A percentile compares a stretch with the other conserved stretches of the same genome.
Conservation (phyloP, 2,888 invertebrate species). For the Dione juno region DNA sequence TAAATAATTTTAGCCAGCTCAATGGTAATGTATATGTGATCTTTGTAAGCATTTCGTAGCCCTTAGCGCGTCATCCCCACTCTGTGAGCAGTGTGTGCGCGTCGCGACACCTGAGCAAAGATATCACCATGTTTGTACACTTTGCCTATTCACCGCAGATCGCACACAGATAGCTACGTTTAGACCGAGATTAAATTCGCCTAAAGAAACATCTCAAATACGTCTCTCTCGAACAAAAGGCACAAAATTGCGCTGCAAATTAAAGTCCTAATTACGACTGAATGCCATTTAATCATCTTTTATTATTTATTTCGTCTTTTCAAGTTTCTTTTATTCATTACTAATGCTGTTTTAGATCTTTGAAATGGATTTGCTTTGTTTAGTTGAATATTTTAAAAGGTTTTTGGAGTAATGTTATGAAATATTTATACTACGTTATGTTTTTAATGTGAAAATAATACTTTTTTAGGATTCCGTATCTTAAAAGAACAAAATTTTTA, state of each 20-base stretch:
- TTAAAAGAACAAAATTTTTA: too few species aligned
- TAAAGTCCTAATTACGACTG: constrained; percentile 44
- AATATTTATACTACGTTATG: neutral
- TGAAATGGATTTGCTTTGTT: neutral
- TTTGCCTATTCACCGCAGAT: constrained; percentile 65
- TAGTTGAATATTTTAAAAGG: neutral
- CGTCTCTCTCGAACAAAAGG: constrained; percentile 38
- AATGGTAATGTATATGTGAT: neutral
- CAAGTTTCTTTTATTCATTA: constrained; percentile 35
- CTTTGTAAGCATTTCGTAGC: constrained; percentile 36
- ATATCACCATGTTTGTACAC: constrained; percentile 62
- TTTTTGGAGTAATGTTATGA: neutral
- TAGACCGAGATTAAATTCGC: constrained; percentile 57
- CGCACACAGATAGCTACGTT: constrained; percentile 68
- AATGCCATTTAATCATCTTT: constrained; percentile 38
- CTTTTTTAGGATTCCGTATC: too few species aligned
- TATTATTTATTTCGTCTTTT: constrained; percentile 42
- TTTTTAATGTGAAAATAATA: too few species aligned
- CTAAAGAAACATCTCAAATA: constrained; percentile 41
- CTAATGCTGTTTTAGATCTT: constrained; percentile 15
- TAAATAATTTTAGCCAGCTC: neutral
- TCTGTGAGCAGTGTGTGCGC: constrained; percentile 47
- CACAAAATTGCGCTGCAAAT: constrained; percentile 44
- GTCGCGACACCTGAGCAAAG: constrained; percentile 67
- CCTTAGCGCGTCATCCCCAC: constrained; percentile 30